Evolutionary conservation across 2,888 invertebrate species (phyloP).

Genomic region (Villa cingulata): DNA sequence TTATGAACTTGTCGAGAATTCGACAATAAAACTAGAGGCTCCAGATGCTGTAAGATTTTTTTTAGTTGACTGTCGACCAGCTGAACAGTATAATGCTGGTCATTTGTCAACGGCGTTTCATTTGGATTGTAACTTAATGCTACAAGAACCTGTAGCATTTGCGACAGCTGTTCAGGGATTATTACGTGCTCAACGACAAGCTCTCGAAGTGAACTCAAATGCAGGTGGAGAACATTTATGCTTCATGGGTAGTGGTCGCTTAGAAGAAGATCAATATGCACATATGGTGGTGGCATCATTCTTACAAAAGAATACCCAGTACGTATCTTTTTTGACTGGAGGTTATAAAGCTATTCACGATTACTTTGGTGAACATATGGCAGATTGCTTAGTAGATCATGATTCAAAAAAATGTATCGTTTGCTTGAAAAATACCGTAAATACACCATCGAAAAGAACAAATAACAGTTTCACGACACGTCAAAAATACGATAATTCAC

Average conservation of each 20-base stretch:
- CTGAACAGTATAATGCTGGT: slow-evolving; percentile 93
- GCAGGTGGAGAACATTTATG: slow-evolving; percentile 82
- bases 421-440: slow-evolving; percentile 46
- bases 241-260: slow-evolving; percentile 84
- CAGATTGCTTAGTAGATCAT: slow-evolving; percentile 74
- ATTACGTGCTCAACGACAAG: slow-evolving; percentile 76
- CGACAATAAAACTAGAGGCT: slow-evolving; percentile 48
- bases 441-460: slow-evolving; percentile 1
- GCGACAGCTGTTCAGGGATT: slow-evolving; percentile 82
- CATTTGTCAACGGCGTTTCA: slow-evolving; percentile 97
- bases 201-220: slow-evolving; percentile 71
- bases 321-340: slow-evolving; percentile 82
- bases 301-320: slow-evolving; percentile 82
- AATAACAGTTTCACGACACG: slow-evolving; percentile 1
- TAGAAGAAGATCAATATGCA: slow-evolving; percentile 89
- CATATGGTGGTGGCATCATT: slow-evolving; percentile 98
- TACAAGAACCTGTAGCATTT: slow-evolving; percentile 92
- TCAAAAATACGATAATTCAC: slow-evolving; percentile 9
- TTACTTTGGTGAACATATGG: slow-evolving; percentile 67
- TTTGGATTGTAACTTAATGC: slow-evolving; percentile 91
- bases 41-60: slow-evolving; percentile 72
- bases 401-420: slow-evolving; percentile 67
- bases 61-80: slow-evolving; percentile 91
- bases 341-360: slow-evolving; percentile 79
- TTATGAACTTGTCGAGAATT: slow-evolving; percentile 77